Percentiles rank a stretch among this genome's conserved stretches.
Evolutionary conservation across 1,140 invertebrate genomes (phyloP).

Genomic region (Zaprionus kolodkinae): DNA sequence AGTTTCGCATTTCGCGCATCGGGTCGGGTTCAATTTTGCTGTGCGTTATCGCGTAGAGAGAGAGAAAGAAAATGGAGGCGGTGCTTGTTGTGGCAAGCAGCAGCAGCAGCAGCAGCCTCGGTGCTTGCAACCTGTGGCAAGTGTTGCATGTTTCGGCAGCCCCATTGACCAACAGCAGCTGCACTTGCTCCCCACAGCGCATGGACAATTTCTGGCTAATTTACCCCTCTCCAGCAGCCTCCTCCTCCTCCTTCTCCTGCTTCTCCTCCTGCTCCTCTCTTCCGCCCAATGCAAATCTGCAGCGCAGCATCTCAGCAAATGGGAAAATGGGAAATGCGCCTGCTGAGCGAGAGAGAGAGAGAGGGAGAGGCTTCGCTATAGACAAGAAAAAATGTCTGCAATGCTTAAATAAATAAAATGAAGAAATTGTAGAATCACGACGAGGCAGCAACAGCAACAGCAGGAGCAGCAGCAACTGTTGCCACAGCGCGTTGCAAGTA

Average conservation of each 20-base stretch:
- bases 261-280: conserved; percentile 9
- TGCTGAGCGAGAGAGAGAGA: conserved; percentile 30
- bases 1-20: conserved; percentile 72
- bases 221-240: conserved; percentile 19
- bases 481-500: conserved; percentile 29
- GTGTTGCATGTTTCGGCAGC: conserved; percentile 71
- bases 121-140: conserved; percentile 40
- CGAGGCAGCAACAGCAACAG: conserved; percentile 44
- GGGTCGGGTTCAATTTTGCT: conserved; percentile 70
- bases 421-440: conserved; percentile 82
- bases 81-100: conserved; percentile 30
- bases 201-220: conserved; percentile 73
- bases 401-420: conserved; percentile 83
- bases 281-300: conserved; percentile 50
- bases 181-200: conserved; percentile 67
- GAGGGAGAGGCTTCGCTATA: conserved; percentile 21
- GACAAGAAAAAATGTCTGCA: conserved; percentile 74
- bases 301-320: conserved; percentile 38
- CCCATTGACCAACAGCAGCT: conserved; percentile 67
- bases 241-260: conserved; percentile 27
- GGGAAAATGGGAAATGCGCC: conserved; percentile 38
- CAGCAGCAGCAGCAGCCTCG: background rate
- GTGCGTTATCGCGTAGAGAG: conserved; percentile 52
- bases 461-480: conserved; percentile 36
- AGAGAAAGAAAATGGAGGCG: conserved; percentile 46